Evolutionary conservation across 92 coral and sea anemone species (phyloP), one percentile per base, ranked within the genome.

Genomic region (Meandrina meandrites): DNA sequence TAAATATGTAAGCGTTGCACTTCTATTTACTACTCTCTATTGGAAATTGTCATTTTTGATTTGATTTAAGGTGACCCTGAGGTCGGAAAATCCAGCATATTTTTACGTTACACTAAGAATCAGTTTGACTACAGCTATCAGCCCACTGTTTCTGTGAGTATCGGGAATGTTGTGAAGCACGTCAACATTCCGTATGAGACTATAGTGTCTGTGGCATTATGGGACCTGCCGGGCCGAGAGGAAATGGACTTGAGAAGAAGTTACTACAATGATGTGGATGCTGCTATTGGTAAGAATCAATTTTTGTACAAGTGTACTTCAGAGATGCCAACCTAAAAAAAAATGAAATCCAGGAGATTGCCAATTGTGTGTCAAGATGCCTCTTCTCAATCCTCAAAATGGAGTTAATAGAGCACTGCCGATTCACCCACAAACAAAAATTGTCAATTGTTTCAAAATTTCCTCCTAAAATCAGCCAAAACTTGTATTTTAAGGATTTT

Each of bases 161-260:
- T 97, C 35, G 99, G 99, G 13, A 97, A 95, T 74, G 96, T 96
- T 8, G 99, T 97, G 32, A 95, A 93, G 66, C 96, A 95, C 84
- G 98, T 97, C n/a, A 96, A 97, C 76, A 91, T 97, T 48, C 99
- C 99, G 0, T 97, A 90, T 88, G 98, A 97, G 88, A 97, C 92
- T 4, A 96, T 97, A 9, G 99, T 97, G 76, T 97, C 99, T 12
- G 98, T 97, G 69, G 88, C 96, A 53, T 69, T 97, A 56, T 97
- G 99, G 99, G 99, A 97, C 75, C 91, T 97, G 3, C 99, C 99
- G 13, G 99, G 99, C 34, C 92, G 99, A 51, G 99, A 97, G 86
- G 99, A 97, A 81, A 97, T 97, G 99, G 99, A 97, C 86, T 86
- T 97, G 50, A 90, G 99, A 78, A 92, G 96, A 84, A 97, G 98